A percentile compares a stretch with the other conserved stretches of the same genome.
phyloP scores from a whole-genome alignment of 2,113 vertebrate species.

The Ceyx melanurus region DNA sequence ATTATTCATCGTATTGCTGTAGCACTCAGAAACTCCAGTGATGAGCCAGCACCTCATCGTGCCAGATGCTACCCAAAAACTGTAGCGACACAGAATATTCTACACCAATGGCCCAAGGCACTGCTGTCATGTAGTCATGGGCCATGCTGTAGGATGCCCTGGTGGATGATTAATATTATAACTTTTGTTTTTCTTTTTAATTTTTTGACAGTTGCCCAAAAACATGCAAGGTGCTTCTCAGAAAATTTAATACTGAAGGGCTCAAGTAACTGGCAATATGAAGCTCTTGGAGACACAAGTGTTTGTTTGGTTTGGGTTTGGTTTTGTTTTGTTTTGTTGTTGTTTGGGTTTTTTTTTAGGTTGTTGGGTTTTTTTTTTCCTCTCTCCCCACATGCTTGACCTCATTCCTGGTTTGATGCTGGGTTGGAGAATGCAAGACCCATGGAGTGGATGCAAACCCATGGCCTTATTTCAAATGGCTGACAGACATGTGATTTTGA shows the following conservation, averaged over 20 bases:
- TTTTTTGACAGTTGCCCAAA: not conserved
- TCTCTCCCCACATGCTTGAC: not conserved
- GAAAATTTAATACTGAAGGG: conserved; percentile 5
- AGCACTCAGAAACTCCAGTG: not conserved
- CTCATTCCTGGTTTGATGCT: conserved; percentile 13
- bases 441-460: not conserved
- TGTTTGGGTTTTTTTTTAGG: not conserved
- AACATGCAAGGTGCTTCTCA: not conserved
- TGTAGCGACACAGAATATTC: not conserved
- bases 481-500: conserved; percentile 3
- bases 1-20: not conserved
- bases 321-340: too few species aligned
- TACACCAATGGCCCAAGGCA: not conserved
- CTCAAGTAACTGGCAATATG: conserved; percentile 29
- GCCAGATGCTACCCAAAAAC: not conserved
- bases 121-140: not conserved
- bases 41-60: not conserved
- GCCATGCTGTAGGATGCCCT: not conserved
- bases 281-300: conserved; percentile 38
- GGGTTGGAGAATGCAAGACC: not conserved
- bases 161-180: not conserved
- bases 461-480: not conserved
- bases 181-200: not conserved
- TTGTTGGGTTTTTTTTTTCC: not conserved
- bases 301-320: not conserved